A percentile compares a stretch with the other conserved stretches of the same genome.
Conservation (phyloP, 2,888 invertebrate genomes). For the Lasioglossum oenotherae region DNA sequence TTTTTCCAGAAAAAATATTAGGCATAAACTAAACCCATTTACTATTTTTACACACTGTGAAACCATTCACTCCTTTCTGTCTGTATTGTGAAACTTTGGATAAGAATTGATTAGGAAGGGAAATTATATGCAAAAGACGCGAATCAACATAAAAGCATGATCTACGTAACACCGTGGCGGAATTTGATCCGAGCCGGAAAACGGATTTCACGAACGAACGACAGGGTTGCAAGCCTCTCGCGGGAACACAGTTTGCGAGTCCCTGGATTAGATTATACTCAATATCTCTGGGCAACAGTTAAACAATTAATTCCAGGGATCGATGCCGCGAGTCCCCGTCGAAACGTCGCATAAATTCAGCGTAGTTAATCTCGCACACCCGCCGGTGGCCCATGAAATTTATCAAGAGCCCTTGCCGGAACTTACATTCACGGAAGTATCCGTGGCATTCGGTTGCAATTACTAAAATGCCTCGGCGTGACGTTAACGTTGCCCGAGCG, state of each 20-base stretch:
- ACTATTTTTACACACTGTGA: too few relatives aligned
- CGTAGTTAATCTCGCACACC: conserved; percentile 2
- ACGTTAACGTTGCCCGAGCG: conserved; percentile 19
- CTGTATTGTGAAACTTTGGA: too few relatives aligned
- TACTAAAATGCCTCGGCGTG: conserved; percentile 32
- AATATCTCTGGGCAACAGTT: conserved; percentile 13
- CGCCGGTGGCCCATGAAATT: conserved; percentile 12
- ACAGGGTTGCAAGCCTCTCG: neutral
- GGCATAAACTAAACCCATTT: too few relatives aligned
- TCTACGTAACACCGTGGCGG: too few relatives aligned
- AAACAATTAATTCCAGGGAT: conserved; percentile 18
- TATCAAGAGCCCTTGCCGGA: conserved; percentile 14
- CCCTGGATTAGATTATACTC: neutral
- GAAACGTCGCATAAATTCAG: conserved; percentile 21
- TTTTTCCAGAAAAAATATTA: too few relatives aligned
- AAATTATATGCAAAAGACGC: too few relatives aligned
- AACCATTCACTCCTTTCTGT: too few relatives aligned
- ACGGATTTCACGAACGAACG: neutral
- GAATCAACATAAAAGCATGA: too few relatives aligned
- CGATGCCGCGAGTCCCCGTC: neutral
- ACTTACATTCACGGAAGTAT: conserved; percentile 27
- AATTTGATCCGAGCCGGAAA: neutral
- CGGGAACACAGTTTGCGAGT: neutral
- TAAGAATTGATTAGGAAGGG: too few relatives aligned
- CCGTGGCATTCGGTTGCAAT: conserved; percentile 33